Evolutionary conservation across 2,113 vertebrate genomes (phyloP).

Genomic region (Theristicus caerulescens): DNA sequence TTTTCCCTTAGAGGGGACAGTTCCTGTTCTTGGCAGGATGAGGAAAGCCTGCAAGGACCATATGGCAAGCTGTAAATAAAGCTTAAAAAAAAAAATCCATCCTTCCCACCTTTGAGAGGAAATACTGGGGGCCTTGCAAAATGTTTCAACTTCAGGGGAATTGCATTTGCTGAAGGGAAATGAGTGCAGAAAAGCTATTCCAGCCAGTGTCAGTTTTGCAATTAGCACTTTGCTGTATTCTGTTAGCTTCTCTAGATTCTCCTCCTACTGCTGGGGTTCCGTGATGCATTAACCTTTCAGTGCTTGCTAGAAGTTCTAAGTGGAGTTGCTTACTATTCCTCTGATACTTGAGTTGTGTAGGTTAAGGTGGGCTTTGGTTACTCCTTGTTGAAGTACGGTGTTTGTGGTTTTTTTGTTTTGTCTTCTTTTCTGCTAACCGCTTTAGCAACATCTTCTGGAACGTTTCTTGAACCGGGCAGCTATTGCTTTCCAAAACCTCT

Average conservation of each 20-base stretch:
- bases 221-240: not conserved
- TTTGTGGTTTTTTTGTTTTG: not conserved
- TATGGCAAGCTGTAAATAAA: not conserved
- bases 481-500: conserved; percentile 94
- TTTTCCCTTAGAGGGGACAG: not conserved
- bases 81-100: not conserved
- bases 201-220: not conserved
- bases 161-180: not conserved
- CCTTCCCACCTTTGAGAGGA: not conserved
- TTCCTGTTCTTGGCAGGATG: not conserved
- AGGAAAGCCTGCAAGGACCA: not conserved
- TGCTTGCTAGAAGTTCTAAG: not conserved
- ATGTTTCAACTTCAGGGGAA: not conserved
- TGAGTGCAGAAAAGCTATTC: not conserved
- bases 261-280: not conserved
- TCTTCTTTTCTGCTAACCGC: not conserved
- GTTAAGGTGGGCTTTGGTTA: not conserved
- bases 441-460: conserved; percentile 92
- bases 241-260: not conserved
- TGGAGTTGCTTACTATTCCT: not conserved
- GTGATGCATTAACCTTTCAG: not conserved
- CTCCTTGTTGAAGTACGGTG: not conserved
- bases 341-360: not conserved
- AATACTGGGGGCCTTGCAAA: not conserved
- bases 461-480: conserved; percentile 93